Evolutionary conservation across 2,888 invertebrate genomes (phyloP), one percentile per base, ranked within the genome.

Genomic region (Polyploca ridens): DNA sequence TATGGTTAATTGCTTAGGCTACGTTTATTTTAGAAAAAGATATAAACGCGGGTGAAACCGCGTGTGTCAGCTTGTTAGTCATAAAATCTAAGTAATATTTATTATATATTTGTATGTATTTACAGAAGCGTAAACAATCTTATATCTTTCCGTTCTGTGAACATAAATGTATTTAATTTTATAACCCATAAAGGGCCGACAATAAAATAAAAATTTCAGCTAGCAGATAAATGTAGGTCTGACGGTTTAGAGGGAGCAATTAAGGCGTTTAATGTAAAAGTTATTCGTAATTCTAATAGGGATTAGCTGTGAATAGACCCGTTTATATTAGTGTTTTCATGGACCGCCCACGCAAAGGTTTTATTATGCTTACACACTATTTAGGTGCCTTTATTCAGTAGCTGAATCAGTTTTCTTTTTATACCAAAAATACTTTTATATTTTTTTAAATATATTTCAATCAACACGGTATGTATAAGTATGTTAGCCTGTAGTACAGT

Each of bases 181-280:
- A 71, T 71, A 67, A 69, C 67, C 67, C 64, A 70, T 73, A 69
- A 73, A 71, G 65, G 62, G 63, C 66, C 63, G 64, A 63, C 61
- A 58, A 16, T 60, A 66, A 67, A 69, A 63, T 63, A 69, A 68
- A 65, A 66, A 65, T 63, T 65, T 62, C 46, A 35, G 63, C 63
- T 33, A 44, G 14, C 19, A 63, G 63, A 63, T 62, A 66, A 66
- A 63, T 59, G 63, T 64, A 62, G 49, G 62, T 62, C 58, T 63
- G 65, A 62, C 54, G 68, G 73, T 64, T 73, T 69, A 74, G 63
- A 68, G 63, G 60, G 59, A 57, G 70, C 74, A 73, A 76, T 76
- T 76, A 76, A 70, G 59, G 65, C 44, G 16, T 60, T 63, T 69
- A 69, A 76, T 66, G 64, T 67, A 66, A 64, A 54, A 54, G 54